Evolutionary conservation across 1,140 invertebrate species (phyloP), one percentile per base, ranked within the genome.

Genomic region (Hirudo medicinalis): DNA sequence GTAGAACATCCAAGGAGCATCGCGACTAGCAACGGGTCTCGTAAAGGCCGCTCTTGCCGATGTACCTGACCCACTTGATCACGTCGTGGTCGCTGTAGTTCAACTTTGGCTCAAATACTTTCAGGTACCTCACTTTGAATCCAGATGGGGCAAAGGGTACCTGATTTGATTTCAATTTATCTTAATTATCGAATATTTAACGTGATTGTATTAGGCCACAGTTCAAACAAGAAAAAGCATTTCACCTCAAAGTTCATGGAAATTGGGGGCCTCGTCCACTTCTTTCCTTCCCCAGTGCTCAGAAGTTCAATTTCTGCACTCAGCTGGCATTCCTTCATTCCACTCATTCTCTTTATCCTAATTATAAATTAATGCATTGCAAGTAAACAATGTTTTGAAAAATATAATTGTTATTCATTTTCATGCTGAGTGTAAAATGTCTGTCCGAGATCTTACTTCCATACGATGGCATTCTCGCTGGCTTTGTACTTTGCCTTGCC

Each of bases 11-110:
- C 43, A 17, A 49, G 43, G 43, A 17, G 43, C 13, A 9, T 49
- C 13, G 43, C 11, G 5, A 13, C 70, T 76, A 82, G 85, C 97
- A 99, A 84, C 97, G 86, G 29, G 97, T 99, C 86, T 99, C 97
- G 80, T 99, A 99, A 11, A 99, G 87, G 69, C 97, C 97, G 83
- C 93, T 97, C 76, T 94, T 88, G 20, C 97, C 97, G 79, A 99
- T 99, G 83, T 99, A 99, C 60, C 97, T 87, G 29, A 99, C 97
- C 97, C 97, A 99, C 89, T 99, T 99, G 78, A 99, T 97, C 75
- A 99, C 97, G 83, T 99, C 97, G 77, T 99, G 95, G 81, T 99
- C 97, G 40, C 94, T 98, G 83, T 99, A 99, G 85, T 99, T 99
- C 71, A 99, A 85, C 82, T 99, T 99, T 0, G 95, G 91, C 82